phyloP scores from a whole-genome alignment of 1,140 invertebrate species.

The Gonioctena quinquepunctata region DNA sequence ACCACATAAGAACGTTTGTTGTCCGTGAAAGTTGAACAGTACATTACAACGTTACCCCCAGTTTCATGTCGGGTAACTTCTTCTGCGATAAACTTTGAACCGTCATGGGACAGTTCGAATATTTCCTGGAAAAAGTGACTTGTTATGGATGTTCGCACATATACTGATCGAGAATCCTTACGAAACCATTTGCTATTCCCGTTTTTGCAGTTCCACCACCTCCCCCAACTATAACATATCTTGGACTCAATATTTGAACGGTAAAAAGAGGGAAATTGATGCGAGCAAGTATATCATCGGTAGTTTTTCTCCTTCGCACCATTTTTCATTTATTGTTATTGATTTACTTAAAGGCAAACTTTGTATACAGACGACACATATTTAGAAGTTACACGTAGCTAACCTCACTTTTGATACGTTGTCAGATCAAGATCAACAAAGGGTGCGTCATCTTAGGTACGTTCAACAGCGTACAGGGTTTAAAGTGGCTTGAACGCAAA shows the following conservation, averaged over 20 bases:
- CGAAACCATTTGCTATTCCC: conserved; percentile 91
- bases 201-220: conserved; percentile 94
- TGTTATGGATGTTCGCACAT: not conserved
- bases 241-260: conserved; percentile 84
- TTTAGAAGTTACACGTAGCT: not conserved
- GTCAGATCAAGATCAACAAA: too few relatives aligned
- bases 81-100: conserved; percentile 74
- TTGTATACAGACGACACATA: not conserved
- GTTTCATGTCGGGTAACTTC: conserved; percentile 85
- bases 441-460: too few relatives aligned
- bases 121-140: conserved; percentile 72
- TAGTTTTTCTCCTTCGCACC: conserved; percentile 54
- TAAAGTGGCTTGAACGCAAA: too few relatives aligned
- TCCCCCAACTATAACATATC: conserved; percentile 92
- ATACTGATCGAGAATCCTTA: conserved; percentile 58
- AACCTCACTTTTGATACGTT: too few relatives aligned
- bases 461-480: too few relatives aligned
- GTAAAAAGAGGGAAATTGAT: conserved; percentile 94
- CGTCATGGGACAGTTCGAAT: conserved; percentile 76
- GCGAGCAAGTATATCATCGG: conserved; percentile 74
- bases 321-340: conserved; percentile 28
- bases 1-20: conserved; percentile 77
- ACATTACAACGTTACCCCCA: conserved; percentile 87
- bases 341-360: not conserved
- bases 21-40: conserved; percentile 72